Evolutionary conservation across 1,140 invertebrate genomes (phyloP), one percentile per base, ranked within the genome.

Genomic region (Forficula auricularia): DNA sequence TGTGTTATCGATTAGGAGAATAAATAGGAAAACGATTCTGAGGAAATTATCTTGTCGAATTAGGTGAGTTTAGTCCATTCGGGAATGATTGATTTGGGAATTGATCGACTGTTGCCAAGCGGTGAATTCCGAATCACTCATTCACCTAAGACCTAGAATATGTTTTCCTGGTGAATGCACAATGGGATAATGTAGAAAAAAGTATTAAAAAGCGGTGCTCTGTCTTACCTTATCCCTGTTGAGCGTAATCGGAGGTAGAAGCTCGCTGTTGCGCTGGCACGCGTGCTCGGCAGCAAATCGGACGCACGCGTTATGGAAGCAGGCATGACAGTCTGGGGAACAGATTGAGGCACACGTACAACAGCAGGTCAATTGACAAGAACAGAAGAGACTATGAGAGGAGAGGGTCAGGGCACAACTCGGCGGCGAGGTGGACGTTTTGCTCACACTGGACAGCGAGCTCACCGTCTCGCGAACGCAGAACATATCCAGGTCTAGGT

Each of bases 311-410:
- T 63, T 62, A 62, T 77, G 73, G 65, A 74, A 75, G 57, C 72
- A 75, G 53, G 68, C 66, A 57, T 73, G 70, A 58, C 73, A 75
- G 58, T 75, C 73, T 74, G 65, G 50, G 49, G 66, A 67, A 64
- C 68, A 73, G 53, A 67, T 56, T 60, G 64, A 65, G 60, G 63
- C 69, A 59, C 71, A 73, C 64, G 67, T 70, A 62, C 70, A 73
- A 57, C 71, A 73, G 62, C 68, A 72, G 30, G 53, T 45, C 45
- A 49, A 40, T 39, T 42, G 45, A 56, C 68, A 72, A 56, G 64
- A 63, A 52, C 70, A 72, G 49, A 71, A 50, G 42, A 67, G 50
- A 14, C 57, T 54, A 52, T 71, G 70, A 48, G 67, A 70, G 19
- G 67, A 70, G 33, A 63, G 46, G 22, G 62, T 55, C 42, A 67